phyloP scores from a whole-genome alignment of 1,140 invertebrate species.

The Caenorhabditis remanei region DNA sequence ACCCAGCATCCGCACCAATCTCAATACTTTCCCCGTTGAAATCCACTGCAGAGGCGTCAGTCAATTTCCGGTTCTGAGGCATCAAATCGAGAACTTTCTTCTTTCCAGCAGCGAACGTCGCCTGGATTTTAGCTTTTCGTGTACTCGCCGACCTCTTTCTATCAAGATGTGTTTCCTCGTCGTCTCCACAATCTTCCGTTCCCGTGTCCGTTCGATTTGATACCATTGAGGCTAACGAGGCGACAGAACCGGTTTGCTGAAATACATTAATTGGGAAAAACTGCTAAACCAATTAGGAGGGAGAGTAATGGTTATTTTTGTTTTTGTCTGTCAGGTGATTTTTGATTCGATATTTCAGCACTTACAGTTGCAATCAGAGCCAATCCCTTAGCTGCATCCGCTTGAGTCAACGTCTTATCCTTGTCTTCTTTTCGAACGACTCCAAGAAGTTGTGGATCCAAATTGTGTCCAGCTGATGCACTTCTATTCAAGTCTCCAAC shows the following conservation, averaged over 20 bases:
- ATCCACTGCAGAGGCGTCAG: not conserved
- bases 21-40: slow-evolving; percentile 45
- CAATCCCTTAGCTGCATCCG: slow-evolving; percentile 39
- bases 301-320: not conserved
- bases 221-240: slow-evolving; percentile 37
- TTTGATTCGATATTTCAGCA: not conserved
- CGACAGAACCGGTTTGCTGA: slow-evolving; percentile 58
- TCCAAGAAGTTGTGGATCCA: slow-evolving; percentile 43
- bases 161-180: slow-evolving; percentile 2
- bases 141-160: slow-evolving; percentile 38
- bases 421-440: slow-evolving; percentile 26
- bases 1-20: slow-evolving; percentile 59
- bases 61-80: slow-evolving; percentile 43
- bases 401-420: slow-evolving; percentile 50
- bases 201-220: slow-evolving; percentile 54
- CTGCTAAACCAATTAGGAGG: too few species aligned
- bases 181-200: slow-evolving; percentile 56
- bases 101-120: slow-evolving; percentile 61
- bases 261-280: not conserved
- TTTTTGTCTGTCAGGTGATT: not conserved
- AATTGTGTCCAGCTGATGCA: slow-evolving; percentile 3
- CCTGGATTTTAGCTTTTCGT: slow-evolving; percentile 35
- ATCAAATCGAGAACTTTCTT: slow-evolving; percentile 61
- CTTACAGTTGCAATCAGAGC: slow-evolving; percentile 37
- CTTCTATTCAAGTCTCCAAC: slow-evolving; percentile 39